Evolutionary conservation across 2,797 vertebrate species (phyloP), one percentile per base, ranked within the genome.

Genomic region (Coilia nasus): DNA sequence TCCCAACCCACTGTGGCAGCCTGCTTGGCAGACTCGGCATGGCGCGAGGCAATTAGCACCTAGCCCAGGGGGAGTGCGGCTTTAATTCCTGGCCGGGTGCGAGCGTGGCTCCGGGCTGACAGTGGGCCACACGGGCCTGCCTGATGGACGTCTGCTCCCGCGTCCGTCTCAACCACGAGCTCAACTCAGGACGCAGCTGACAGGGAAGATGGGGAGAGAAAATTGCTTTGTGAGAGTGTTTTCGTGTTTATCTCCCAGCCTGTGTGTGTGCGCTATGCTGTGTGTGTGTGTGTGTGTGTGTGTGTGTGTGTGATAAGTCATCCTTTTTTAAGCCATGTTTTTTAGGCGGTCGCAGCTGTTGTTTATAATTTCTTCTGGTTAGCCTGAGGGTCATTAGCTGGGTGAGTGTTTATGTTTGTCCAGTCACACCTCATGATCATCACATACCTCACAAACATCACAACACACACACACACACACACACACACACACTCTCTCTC

Each of bases 1-100:
- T 86, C 82, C 87, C 82, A 12, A 59, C 60, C 81, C 88, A 90
- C 87, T 64, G 56, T 88, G 89, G 91, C 91, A 92, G 85, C 60
- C 88, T 90, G 91, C 93, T 92, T 91, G 92, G 93, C 91, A 91
- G 92, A 87, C 90, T 88, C 92, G 89, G 93, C 94, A 92, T 85
- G 92, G 90, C 90, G 88, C 91, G 89, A 87, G 91, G 92, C 93
- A 94, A 93, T 95, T 94, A 94, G 87, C 83, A 21, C 62, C 86
- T 83, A 64, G 83, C 62, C 92, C 87, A 88, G 86, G 54, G 91
- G 90, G 91, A 92, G 88, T 10, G 50, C 41, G 86, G 86, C 85
- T 90, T 88, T 91, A 90, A 86, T 85, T 90, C 50, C 89, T 87
- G 86, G 83, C 83, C 85, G 60, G 81, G 87, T 64, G 83, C 23